These are phyloP conservation scores for Meloidogyne floridensis DNA, from an alignment of 1,140 invertebrate genomes.

Conservation along the genomic window DNA sequence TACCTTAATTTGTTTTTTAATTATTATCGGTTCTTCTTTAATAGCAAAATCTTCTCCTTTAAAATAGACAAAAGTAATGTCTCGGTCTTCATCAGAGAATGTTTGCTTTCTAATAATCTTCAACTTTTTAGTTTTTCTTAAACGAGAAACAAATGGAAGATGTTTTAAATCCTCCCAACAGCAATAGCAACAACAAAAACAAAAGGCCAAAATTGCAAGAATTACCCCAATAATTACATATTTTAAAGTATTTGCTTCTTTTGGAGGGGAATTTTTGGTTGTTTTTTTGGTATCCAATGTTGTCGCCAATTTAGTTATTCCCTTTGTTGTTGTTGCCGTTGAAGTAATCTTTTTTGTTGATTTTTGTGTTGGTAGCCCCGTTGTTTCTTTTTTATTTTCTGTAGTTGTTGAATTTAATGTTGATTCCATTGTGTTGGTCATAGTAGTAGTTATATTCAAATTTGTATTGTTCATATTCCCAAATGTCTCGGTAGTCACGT, in stretches of 20 bases:
- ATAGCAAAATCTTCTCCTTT: background rate
- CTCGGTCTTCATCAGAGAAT: background rate
- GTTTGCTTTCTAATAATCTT: background rate
- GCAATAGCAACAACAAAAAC: background rate
- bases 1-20: conserved; percentile 1
- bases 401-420: too few relatives aligned
- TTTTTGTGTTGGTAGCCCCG: too few relatives aligned
- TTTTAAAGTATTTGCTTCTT: background rate
- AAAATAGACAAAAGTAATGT: background rate
- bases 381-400: too few relatives aligned
- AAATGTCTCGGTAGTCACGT: too few relatives aligned
- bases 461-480: too few relatives aligned
- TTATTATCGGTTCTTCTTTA: background rate
- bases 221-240: background rate
- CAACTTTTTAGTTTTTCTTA: background rate
- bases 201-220: background rate
- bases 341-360: too few relatives aligned
- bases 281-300: background rate
- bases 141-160: background rate
- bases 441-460: too few relatives aligned
- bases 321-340: too few relatives aligned
- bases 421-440: too few relatives aligned
- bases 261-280: background rate
- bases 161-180: background rate
- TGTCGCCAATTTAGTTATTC: too few relatives aligned